Conservation (phyloP, 1,140 invertebrate genomes). For the Temnothorax nylanderi region DNA sequence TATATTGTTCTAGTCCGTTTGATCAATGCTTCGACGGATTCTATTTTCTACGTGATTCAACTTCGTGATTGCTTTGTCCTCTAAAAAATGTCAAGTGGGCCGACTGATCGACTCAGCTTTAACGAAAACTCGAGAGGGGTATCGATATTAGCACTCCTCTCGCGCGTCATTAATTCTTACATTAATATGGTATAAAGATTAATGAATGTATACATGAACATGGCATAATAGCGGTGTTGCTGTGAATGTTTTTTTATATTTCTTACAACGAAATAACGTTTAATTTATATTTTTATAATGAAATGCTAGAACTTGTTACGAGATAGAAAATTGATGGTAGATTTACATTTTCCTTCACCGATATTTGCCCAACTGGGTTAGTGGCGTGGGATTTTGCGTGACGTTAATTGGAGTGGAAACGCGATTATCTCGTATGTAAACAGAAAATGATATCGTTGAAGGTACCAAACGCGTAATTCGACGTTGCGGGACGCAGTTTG, state of each 20-base stretch:
- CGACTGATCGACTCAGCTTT: background rate
- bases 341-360: conserved; percentile 19
- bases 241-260: background rate
- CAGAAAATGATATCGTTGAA: conserved; percentile 60
- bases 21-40: conserved; percentile 56
- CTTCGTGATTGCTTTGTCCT: conserved; percentile 39
- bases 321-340: background rate
- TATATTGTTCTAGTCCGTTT: conserved; percentile 53
- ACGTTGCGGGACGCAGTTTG: conserved; percentile 36
- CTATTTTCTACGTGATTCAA: conserved; percentile 51
- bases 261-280: background rate
- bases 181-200: background rate
- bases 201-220: background rate
- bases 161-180: background rate
- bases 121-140: background rate
- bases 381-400: conserved; percentile 38
- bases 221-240: background rate
- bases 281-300: background rate
- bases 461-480: conserved; percentile 45
- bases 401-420: conserved; percentile 51
- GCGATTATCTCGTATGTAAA: conserved; percentile 51
- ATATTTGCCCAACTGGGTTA: conserved; percentile 19
- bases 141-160: background rate
- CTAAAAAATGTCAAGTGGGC: conserved; percentile 47
- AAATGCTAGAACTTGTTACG: background rate